Evolutionary conservation across 1,140 invertebrate genomes (phyloP).

Genomic region (Colletes latitarsis): DNA sequence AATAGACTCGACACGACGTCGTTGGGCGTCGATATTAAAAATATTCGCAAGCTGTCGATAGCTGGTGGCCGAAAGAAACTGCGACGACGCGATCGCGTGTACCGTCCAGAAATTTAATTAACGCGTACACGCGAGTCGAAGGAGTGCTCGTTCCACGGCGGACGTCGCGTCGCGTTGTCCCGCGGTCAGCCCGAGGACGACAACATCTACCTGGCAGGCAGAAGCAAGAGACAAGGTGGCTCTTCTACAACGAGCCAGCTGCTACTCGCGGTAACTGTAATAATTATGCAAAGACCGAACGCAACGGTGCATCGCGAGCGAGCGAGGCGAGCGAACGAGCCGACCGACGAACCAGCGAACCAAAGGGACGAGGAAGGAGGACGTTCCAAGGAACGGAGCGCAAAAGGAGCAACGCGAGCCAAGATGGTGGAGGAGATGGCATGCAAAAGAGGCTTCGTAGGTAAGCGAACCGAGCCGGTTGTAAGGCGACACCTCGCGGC

Average conservation of each 20-base stretch:
- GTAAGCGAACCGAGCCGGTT: slow-evolving; percentile 80
- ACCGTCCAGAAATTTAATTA: slow-evolving; percentile 73
- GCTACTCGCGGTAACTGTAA: slow-evolving; percentile 76
- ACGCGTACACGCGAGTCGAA: slow-evolving; percentile 58
- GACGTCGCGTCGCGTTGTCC: background rate
- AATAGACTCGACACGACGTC: background rate
- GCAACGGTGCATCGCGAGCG: slow-evolving; percentile 72
- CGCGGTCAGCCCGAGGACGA: background rate
- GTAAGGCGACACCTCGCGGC: slow-evolving; percentile 80
- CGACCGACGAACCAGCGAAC: slow-evolving; percentile 16
- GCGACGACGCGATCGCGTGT: slow-evolving; percentile 49
- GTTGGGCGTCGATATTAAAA: background rate
- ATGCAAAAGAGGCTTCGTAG: slow-evolving; percentile 80
- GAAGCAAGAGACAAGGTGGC: slow-evolving; percentile 41
- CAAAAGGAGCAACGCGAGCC: slow-evolving; percentile 72
- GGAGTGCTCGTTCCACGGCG: background rate
- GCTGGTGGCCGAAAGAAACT: background rate
- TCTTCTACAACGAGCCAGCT: slow-evolving; percentile 63
- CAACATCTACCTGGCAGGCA: slow-evolving; percentile 19
- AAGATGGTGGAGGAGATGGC: slow-evolving; percentile 81
- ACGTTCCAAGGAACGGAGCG: slow-evolving; percentile 65
- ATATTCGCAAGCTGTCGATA: background rate
- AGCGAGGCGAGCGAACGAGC: slow-evolving; percentile 16
- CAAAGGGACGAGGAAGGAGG: slow-evolving; percentile 54
- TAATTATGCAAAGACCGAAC: slow-evolving; percentile 79